phyloP scores from a whole-genome alignment of 30 jellyfish, hydroid and myxozoan genomes.

The Hydractinia echinata region DNA sequence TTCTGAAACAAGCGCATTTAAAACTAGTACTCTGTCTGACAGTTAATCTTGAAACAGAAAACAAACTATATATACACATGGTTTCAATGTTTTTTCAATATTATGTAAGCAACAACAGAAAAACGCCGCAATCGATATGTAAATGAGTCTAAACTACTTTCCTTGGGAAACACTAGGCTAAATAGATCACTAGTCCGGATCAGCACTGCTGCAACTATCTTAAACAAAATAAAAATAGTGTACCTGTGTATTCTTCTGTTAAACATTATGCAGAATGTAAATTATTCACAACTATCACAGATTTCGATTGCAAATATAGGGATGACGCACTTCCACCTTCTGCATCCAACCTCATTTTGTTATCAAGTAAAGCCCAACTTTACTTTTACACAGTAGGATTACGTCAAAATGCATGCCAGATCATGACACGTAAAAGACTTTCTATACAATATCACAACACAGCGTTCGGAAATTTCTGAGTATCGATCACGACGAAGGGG shows the following conservation, averaged over 20 bases:
- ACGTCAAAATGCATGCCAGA: conserved; percentile 2
- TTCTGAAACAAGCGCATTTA: too few relatives aligned
- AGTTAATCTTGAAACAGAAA: too few relatives aligned
- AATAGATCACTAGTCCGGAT: too few relatives aligned
- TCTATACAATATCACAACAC: conserved; percentile 24
- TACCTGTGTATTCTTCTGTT: background rate
- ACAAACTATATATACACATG: too few relatives aligned
- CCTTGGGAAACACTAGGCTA: too few relatives aligned
- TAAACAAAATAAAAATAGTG: too few relatives aligned
- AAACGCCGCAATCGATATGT: too few relatives aligned
- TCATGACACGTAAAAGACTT: conserved; percentile 9
- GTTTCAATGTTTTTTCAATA: too few relatives aligned
- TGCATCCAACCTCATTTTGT: conserved; percentile 15
- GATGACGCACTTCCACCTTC: conserved; percentile 19
- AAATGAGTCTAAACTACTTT: too few relatives aligned
- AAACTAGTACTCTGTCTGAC: too few relatives aligned
- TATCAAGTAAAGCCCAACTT: conserved; percentile 18
- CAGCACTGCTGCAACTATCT: too few relatives aligned
- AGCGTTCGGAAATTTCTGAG: conserved; percentile 23
- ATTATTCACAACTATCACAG: conserved; percentile 8
- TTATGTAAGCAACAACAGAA: too few relatives aligned
- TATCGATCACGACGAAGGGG: conserved; percentile 1
- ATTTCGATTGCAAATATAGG: conserved; percentile 9
- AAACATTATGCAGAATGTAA: conserved; percentile 13
- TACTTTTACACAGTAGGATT: background rate